Evolutionary conservation across 2,797 vertebrate species (phyloP), one percentile per base, ranked within the genome.

Genomic region (Thamnophis elegans): DNA sequence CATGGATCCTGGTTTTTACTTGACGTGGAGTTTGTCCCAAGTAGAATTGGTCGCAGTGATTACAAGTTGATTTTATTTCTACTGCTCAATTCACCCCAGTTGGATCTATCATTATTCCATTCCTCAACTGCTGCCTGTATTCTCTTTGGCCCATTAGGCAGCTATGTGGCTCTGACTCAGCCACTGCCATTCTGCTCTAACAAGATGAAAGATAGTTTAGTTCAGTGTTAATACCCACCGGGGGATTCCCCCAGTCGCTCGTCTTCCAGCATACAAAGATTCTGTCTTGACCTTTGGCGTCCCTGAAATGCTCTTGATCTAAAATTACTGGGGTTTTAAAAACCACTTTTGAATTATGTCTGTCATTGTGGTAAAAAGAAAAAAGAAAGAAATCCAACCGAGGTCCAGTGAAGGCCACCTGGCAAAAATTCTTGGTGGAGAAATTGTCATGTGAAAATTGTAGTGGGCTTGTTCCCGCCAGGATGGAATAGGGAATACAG

Each of bases 261-360:
- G 13, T 3, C 55, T 78, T 93, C 51, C 47, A 59, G 3, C 5
- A 2, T 9, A 53, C n/a, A 85, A 89, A 89, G 16, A 4, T 89
- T 92, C 25, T 82, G 65, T 16, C 28, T 51, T 60, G 47, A 62
- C 65, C 65, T 54, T 60, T 55, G 42, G 65, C 42, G 65, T 82
- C 89, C 89, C 56, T 55, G 82, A 54, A 90, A 88, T 88, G 13
- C 60, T 88, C 86, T 91, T 82, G 65, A 78, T 60, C 65, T 88
- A 32, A 82, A 91, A 88, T 88, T 82, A 55, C 55, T 18, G 18
- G 59, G 9, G 4, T 55, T 56, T 65, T 32, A 51, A 87, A 68
- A 65, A 65, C 20, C 59, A 73, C 28, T 68, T 86, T 59, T 32
- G 62, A 90, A 56, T 42, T 60, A 82, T 53, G 25, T 20, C 85